Percentiles rank a stretch among this genome's conserved stretches.
These are phyloP conservation scores for Tipula lateralis DNA, from an alignment of 2,888 invertebrate species.

Conservation along the genomic window DNA sequence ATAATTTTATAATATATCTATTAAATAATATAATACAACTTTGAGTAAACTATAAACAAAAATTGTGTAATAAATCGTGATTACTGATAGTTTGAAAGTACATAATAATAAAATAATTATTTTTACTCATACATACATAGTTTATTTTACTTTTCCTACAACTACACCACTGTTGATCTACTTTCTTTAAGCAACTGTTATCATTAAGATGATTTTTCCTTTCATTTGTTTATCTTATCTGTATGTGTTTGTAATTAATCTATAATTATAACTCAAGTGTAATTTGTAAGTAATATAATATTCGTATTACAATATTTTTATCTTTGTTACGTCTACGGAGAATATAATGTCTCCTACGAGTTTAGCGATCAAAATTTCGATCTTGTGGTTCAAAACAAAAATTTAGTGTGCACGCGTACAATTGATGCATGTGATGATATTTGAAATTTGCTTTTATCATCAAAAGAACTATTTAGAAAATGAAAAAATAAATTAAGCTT, in stretches of 20 bases:
- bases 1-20: neutral
- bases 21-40: neutral
- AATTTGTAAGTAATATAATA: too few species aligned
- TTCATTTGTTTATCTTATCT: neutral
- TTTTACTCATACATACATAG: neutral
- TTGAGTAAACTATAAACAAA: neutral
- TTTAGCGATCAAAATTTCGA: neutral
- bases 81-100: neutral
- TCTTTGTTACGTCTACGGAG: neutral
- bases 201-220: neutral
- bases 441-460: neutral
- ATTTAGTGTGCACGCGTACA: neutral
- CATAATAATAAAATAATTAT: neutral
- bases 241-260: neutral
- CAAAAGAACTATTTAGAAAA: neutral
- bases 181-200: slow-evolving; percentile 13
- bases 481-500: neutral
- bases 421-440: neutral
- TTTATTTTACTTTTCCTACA: neutral
- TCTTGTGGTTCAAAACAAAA: neutral
- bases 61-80: neutral
- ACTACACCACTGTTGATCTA: neutral
- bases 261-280: neutral
- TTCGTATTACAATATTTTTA: neutral
- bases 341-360: neutral